Percentiles rank a stretch among this genome's conserved stretches.
Conservation (phyloP, 1,140 invertebrate genomes). For the Archivesica marissinica region DNA sequence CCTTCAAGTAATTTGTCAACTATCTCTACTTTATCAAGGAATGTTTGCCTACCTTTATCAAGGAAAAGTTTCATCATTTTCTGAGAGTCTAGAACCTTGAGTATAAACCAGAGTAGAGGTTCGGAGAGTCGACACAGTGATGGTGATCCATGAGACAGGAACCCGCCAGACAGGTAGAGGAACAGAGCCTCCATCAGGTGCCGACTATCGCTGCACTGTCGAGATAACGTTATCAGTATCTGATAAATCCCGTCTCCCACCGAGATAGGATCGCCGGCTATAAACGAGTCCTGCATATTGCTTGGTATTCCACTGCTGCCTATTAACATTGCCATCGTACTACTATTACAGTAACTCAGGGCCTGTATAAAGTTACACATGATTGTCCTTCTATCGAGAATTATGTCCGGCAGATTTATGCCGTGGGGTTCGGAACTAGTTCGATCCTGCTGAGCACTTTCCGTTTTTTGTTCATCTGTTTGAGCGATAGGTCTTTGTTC, state of each 20-base stretch:
- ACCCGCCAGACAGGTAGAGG: conserved; percentile 87
- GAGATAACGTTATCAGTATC: conserved; percentile 89
- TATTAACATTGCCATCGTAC: conserved; percentile 83
- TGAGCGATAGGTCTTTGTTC: conserved; percentile 70
- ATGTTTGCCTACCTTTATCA: conserved; percentile 85
- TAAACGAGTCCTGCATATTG: conserved; percentile 77
- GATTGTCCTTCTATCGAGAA: conserved; percentile 85
- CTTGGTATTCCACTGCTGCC: conserved; percentile 75
- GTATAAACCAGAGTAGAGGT: conserved; percentile 90
- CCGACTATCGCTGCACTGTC: conserved; percentile 89
- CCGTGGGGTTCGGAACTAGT: conserved; percentile 28
- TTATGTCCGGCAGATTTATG: conserved; percentile 78
- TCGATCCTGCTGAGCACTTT: conserved; percentile 54
- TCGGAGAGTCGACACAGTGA: conserved; percentile 87
- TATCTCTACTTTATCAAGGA: too few relatives aligned
- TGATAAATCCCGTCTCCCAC: conserved; percentile 94
- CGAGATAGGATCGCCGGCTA: conserved; percentile 87
- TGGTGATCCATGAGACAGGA: conserved; percentile 54
- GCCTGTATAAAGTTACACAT: conserved; percentile 91
- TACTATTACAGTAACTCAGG: conserved; percentile 87
- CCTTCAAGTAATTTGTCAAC: too few relatives aligned
- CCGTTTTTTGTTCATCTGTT: conserved; percentile 77
- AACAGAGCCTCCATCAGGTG: conserved; percentile 90
- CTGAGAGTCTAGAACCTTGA: conserved; percentile 89
- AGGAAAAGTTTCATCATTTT: conserved; percentile 88